Evolutionary conservation across 92 coral and sea anemone genomes (phyloP).

Genomic region (Galaxea fascicularis): DNA sequence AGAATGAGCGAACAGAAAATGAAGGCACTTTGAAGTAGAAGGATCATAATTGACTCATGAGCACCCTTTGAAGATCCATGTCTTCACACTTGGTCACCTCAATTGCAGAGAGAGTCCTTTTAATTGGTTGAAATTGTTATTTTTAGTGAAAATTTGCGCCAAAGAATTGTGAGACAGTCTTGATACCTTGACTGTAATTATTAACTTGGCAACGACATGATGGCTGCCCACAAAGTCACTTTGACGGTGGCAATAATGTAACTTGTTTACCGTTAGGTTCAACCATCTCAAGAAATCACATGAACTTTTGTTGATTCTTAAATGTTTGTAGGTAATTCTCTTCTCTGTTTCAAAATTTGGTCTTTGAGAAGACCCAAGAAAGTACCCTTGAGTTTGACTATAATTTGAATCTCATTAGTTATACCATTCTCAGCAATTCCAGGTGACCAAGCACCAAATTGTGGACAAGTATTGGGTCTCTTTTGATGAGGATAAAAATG

Average conservation of each 20-base stretch:
- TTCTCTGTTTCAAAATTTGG: neutral
- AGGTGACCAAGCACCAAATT: neutral
- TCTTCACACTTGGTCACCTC: constrained; percentile 1
- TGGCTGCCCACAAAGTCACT: neutral
- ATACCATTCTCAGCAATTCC: neutral
- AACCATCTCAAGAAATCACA: no score
- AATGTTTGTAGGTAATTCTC: no score
- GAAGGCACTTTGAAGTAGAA: constrained; percentile 45
- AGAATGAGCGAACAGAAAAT: constrained; percentile 75
- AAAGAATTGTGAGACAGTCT: no score
- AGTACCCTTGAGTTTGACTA: neutral
- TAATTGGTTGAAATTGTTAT: neutral
- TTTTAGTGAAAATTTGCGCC: neutral
- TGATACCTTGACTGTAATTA: neutral
- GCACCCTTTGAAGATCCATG: neutral
- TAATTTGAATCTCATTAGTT: neutral
- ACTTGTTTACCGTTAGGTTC: neutral
- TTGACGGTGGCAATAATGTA: neutral
- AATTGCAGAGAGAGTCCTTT: constrained; percentile 18
- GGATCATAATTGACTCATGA: neutral
- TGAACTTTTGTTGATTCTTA: no score
- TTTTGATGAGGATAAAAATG: constrained; percentile 21
- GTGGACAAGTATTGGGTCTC: neutral
- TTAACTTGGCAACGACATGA: neutral
- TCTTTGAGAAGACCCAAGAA: neutral